Conservation (phyloP, 2,888 invertebrate genomes). For the Neoascia interrupta region DNA sequence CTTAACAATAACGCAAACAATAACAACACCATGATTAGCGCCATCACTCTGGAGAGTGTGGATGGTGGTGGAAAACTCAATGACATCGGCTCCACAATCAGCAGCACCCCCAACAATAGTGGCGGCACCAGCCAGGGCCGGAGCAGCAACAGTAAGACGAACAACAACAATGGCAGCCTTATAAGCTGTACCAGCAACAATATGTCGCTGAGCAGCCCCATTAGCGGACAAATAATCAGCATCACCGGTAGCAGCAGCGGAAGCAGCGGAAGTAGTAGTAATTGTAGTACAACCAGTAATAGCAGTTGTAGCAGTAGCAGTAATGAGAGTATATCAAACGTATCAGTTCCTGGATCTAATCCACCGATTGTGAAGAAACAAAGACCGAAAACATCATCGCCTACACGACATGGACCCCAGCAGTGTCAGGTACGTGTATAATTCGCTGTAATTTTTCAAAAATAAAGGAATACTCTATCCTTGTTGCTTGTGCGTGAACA, state of each 20-base stretch:
- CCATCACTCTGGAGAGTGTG: conserved; percentile 62
- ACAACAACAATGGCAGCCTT: conserved; percentile 69
- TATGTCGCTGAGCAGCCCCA: conserved; percentile 62
- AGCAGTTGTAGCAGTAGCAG: conserved; percentile 70
- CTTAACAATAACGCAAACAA: conserved; percentile 72
- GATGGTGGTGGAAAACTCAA: conserved; percentile 62
- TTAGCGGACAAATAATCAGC: conserved; percentile 71
- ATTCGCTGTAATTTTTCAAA: too few relatives aligned
- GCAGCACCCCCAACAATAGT: conserved; percentile 59
- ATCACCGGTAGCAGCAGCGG: conserved; percentile 73
- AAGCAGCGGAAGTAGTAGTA: conserved; percentile 65
- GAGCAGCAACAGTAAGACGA: conserved; percentile 70
- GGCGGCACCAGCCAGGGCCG: conserved; percentile 72
- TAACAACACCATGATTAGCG: conserved; percentile 67
- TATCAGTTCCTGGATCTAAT: conserved; percentile 71
- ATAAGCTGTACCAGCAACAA: conserved; percentile 71
- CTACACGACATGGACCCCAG: conserved; percentile 94
- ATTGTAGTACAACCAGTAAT: conserved; percentile 68
- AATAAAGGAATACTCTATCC: too few relatives aligned
- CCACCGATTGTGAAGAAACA: conserved; percentile 83
- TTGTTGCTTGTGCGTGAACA: too few relatives aligned
- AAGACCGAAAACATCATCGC: conserved; percentile 92
- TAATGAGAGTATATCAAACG: conserved; percentile 70
- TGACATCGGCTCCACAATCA: conserved; percentile 62
- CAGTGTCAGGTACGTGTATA: conserved; percentile 88